Evolutionary conservation across 2,113 vertebrate species (phyloP).

Genomic region (Pungitius pungitius): DNA sequence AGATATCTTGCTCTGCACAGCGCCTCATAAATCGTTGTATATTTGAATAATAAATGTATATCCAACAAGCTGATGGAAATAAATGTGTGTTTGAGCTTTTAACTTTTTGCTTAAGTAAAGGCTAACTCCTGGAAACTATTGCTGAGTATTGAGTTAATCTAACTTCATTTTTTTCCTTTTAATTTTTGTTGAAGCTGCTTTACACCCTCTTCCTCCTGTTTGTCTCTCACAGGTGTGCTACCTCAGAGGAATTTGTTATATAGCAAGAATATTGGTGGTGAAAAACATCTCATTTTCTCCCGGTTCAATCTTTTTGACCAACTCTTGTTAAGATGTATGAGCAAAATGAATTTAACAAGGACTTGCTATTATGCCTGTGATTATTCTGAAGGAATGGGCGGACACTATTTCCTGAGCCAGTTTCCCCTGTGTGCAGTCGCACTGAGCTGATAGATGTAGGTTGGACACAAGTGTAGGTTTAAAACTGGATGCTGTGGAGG

Average conservation of each 20-base stretch:
- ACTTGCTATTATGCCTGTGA: constrained; percentile 28
- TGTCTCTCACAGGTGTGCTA: constrained; percentile 65
- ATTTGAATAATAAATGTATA: constrained; percentile 75
- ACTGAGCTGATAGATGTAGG: constrained; percentile 31
- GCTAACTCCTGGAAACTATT: constrained; percentile 19
- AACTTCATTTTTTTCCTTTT: constrained; percentile 14
- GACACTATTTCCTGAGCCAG: constrained; percentile 3
- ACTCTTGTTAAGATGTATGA: constrained; percentile 7
- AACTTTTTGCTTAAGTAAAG: constrained; percentile 47
- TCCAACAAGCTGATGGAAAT: constrained; percentile 56
- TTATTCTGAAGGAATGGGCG: constrained; percentile 10
- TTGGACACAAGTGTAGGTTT: constrained; percentile 6
- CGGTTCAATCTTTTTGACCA: constrained; percentile 13
- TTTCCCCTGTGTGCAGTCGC: constrained; percentile 7
- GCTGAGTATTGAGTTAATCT: not conserved
- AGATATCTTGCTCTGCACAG: constrained; percentile 37
- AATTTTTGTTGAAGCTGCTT: not conserved
- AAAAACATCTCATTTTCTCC: constrained; percentile 15
- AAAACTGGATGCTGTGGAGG: constrained; percentile 34
- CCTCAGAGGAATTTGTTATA: constrained; percentile 66
- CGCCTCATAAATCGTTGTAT: constrained; percentile 61
- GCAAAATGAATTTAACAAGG: constrained; percentile 7
- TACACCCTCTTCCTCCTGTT: constrained; percentile 19
- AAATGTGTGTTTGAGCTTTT: constrained; percentile 69
- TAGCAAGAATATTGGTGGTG: constrained; percentile 39